Base-by-base conservation (phyloP, 1,140 invertebrate genomes). In the Diuraphis noxia region DNA sequence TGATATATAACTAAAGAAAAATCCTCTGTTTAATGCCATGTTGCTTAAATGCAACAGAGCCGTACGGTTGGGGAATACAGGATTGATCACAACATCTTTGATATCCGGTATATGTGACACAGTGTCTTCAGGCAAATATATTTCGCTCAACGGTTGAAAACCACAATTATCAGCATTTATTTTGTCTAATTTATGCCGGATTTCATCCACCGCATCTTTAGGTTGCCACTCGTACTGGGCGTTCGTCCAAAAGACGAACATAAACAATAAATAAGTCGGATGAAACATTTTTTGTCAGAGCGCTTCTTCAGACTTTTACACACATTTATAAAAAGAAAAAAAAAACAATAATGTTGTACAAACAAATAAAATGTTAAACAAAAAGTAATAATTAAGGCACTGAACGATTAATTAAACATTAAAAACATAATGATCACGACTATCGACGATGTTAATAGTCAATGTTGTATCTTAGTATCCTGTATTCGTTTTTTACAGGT, bases 1-100 rank as follows among this genome's bases (percentile, higher is more conserved):
- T 1, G 99, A 95, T 82, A 99, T 98, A 93, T 98, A 98, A 94
- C 97, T 98, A 96, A 97, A 99, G 94, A 98, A 99, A 94, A 99
- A 99, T 0, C 98, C 97, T 92, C 98, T 94, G 93, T 96, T 98
- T 93, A 99, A 94, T 30, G 98, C 99, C 96, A 99, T 97, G 94
- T 99, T 99, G 94, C 99, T 98, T 91, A 99, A 94, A 94, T 99
- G 98, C 30, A 99, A 94, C 92, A 99, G 94, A 25, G 97, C 97
- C 0, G 98, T 99, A 92, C 99, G 95, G 94, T 99, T 99, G 0
- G 98, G 97, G 93, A 98, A 99, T 13, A 99, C 96, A 5, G 98
- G 98, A 94, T 99, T 98, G 38, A 98, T 97, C 93, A 98, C 98
- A 82, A 99, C 96, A 93, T 98, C 97, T 94, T 99, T 99, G 92